Base-by-base conservation (phyloP, 2,888 invertebrate species). In the Sinotaia quadrata region DNA sequence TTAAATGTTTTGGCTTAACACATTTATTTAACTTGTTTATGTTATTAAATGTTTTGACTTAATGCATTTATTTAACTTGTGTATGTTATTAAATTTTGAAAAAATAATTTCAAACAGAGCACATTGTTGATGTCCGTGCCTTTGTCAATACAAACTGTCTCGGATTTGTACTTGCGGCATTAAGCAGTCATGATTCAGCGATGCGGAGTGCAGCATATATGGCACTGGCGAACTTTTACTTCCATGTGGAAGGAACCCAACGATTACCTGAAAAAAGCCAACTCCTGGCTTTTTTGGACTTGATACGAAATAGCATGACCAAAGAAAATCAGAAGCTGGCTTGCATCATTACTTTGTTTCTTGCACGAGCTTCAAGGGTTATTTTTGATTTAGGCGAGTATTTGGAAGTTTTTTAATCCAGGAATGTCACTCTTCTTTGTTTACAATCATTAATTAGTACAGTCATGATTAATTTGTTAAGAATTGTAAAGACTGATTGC, bases 121-220 rank as follows among this genome's bases (percentile, higher is more conserved):
- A 93, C 51, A 91, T 92, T 60, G 92, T 94, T 0, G 92, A 93
- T 24, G 92, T 93, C 69, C 92, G 92, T 79, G 91, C 91, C 87
- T 91, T 95, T 73, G 90, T 92, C 24, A 91, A 93, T 72, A 91
- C 90, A 70, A 94, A 94, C 1, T 91, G 93, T 52, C 89, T 96
- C 63, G 92, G 93, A 2, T 86, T 95, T 33, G 91, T 92, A 0
- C 91, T 95, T 61, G 90, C 92, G 75, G 93, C 93, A 0, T 90
- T 95, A 15, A 92, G 93, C 66, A 93, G 94, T 62, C 89, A 91
- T 69, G 92, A 93, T 78, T 88, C 90, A 33, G 87, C 91, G 63
- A 91, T 93, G 87, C 90, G 95, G 49, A 90, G 92, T 71, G 92
- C 93, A 0, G 94, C 95, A 0, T 94, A 92, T 79, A 92, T 92